Evolutionary conservation across 2,888 invertebrate genomes (phyloP).

Genomic region (Zhengitettix transpicula): DNA sequence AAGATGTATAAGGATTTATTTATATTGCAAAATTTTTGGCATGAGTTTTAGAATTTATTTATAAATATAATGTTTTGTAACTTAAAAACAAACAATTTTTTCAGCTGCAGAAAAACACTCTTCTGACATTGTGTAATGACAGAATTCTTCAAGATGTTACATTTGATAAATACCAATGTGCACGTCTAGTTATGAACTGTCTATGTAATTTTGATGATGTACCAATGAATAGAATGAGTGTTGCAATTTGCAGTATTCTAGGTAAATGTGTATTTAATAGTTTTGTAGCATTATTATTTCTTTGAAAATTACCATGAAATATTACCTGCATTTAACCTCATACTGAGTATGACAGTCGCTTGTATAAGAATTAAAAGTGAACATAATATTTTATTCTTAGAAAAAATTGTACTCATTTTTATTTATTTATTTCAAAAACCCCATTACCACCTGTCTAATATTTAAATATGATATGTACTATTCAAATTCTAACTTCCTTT

Average conservation of each 20-base stretch:
- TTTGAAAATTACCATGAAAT: no score
- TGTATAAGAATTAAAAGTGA: neutral
- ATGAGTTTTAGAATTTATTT: no score
- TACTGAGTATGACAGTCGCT: neutral
- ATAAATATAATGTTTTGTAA: neutral
- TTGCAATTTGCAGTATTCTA: constrained; percentile 62
- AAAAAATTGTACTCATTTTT: neutral
- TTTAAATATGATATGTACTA: no score
- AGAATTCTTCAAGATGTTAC: constrained; percentile 50
- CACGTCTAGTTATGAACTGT: constrained; percentile 51
- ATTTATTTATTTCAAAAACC: neutral
- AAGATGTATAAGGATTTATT: no score
- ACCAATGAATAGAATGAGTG: constrained; percentile 58
- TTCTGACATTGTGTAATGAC: constrained; percentile 58
- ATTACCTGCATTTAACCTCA: neutral
- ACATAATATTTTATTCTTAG: neutral
- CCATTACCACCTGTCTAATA: no score
- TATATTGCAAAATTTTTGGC: no score
- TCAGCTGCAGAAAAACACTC: constrained; percentile 51
- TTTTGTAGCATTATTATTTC: no score
- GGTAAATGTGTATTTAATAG: constrained; percentile 19
- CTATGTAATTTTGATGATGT: constrained; percentile 49
- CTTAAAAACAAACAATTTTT: constrained; percentile 8
- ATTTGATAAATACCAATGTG: constrained; percentile 48
- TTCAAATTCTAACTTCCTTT: neutral